Percentiles rank a stretch among this genome's conserved stretches.
Conservation (phyloP, 2,888 invertebrate species). For the Drosophila cracens region DNA sequence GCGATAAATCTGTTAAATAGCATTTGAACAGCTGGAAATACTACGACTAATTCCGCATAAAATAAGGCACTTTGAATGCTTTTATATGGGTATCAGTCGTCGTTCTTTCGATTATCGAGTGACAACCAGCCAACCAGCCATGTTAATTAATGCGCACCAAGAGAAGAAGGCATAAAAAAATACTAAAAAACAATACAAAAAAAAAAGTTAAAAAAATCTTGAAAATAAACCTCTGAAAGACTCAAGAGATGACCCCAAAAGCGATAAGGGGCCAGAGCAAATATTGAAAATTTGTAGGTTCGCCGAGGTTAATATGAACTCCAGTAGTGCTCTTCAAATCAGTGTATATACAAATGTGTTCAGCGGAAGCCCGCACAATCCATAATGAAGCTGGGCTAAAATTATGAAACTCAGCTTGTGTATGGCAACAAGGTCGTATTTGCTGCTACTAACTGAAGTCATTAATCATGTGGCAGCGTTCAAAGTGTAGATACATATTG, state of each 20-base stretch:
- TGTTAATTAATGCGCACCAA: slow-evolving; percentile 64
- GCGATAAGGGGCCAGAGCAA: slow-evolving; percentile 53
- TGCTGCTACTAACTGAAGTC: slow-evolving; percentile 22
- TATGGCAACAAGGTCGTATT: slow-evolving; percentile 51
- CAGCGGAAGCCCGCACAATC: slow-evolving; percentile 57
- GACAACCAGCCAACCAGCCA: slow-evolving; percentile 24
- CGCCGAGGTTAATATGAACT: slow-evolving; percentile 32
- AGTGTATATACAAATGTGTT: background rate
- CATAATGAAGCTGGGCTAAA: slow-evolving; percentile 37
- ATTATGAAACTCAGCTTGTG: slow-evolving; percentile 58
- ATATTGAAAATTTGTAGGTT: slow-evolving; percentile 31
- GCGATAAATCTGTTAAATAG: slow-evolving; percentile 63
- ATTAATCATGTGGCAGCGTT: slow-evolving; percentile 46
- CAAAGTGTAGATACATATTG: slow-evolving; percentile 17
- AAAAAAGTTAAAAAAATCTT: background rate
- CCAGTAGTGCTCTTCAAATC: slow-evolving; percentile 31
- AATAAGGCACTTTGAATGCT: slow-evolving; percentile 59
- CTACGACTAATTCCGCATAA: slow-evolving; percentile 64
- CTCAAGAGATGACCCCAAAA: slow-evolving; percentile 60
- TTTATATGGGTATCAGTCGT: slow-evolving; percentile 66
- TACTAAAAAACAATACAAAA: slow-evolving; percentile 15
- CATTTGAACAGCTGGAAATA: slow-evolving; percentile 18
- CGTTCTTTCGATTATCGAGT: slow-evolving; percentile 49
- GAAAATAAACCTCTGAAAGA: slow-evolving; percentile 58
- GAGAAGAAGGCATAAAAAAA: slow-evolving; percentile 46